Base-by-base conservation (phyloP, 2,797 vertebrate genomes). In the Intellagama lesueurii region DNA sequence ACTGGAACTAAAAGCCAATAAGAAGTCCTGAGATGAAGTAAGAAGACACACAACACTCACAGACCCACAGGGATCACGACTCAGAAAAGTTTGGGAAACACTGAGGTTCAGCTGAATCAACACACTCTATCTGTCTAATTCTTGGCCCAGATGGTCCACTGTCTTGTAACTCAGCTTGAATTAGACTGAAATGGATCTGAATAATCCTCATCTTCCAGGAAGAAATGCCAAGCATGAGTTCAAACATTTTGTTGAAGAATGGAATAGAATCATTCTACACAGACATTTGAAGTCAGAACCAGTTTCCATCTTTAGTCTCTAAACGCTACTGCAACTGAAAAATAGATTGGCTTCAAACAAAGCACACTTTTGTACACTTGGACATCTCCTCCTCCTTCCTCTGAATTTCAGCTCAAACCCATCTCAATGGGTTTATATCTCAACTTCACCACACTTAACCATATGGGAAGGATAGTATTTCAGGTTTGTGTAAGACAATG, bases 1-100 rank as follows among this genome's bases (percentile, higher is more conserved):
- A 94, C 92, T 94, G 91, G 93, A 95, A 94, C 75, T 82, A 92
- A 70, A 91, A 94, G 73, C 83, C n/a, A 47, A 66, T 85, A 83
- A 16, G 35, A 93, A 89, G 88, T 72, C 91, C 79, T 81, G 91
- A 81, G 68, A 91, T 81, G 75, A 92, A 77, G 72, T 7, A 91
- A 90, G 52, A 90, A 35, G 86, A 68, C 60, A 88, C 89, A 93
- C 68, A 91, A 91, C 82, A 93, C 75, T 22, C 85, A 87, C 85
- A 8, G 52, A 64, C 66, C 78, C 40, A 72, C 16, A 91, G 52
- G 52, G 12, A 52, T 52, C 52, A 52, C 8, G 52, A 52, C n/a
- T 47, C 40, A 24, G 44, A 44, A 22, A 77, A 77, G 28, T 1
- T 26, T 5, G 22, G 49, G 26, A 49, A 44, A 52, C 9, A 5